phyloP scores from a whole-genome alignment of 2,888 invertebrate species.

The Metalampra italica region DNA sequence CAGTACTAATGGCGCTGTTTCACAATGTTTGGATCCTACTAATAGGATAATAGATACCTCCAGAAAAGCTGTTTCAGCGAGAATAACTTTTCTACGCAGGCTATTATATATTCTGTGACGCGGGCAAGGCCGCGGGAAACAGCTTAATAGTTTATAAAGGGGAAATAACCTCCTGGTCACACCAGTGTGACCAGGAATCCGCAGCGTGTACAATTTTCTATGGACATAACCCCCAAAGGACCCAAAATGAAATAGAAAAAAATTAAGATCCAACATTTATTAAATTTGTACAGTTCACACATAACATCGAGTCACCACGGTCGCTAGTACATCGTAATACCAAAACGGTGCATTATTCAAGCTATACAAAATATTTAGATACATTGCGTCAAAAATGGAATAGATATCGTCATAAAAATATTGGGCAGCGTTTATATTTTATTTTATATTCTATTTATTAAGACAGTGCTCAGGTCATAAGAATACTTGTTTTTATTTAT shows the following conservation, averaged over 20 bases:
- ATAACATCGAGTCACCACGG: slow-evolving; percentile 49
- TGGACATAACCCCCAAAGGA: too few relatives aligned
- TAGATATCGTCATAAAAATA: slow-evolving; percentile 37
- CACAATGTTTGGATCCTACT: too few relatives aligned
- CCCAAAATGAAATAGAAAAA: slow-evolving; percentile 14
- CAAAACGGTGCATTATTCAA: slow-evolving; percentile 37
- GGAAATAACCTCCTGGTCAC: too few relatives aligned
- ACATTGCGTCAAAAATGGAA: slow-evolving; percentile 45
- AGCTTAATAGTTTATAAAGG: too few relatives aligned
- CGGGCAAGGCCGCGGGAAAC: too few relatives aligned
- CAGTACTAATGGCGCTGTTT: too few relatives aligned
- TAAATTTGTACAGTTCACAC: slow-evolving; percentile 70
- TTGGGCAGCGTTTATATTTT: slow-evolving; percentile 23
- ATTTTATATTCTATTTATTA: neutral
- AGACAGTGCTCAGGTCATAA: slow-evolving; percentile 23
- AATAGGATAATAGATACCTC: too few relatives aligned
- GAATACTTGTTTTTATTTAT: slow-evolving; percentile 11
- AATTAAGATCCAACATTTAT: slow-evolving; percentile 66
- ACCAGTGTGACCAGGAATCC: too few relatives aligned
- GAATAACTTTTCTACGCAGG: too few relatives aligned
- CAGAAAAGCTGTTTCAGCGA: too few relatives aligned
- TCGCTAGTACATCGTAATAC: slow-evolving; percentile 31
- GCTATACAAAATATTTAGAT: slow-evolving; percentile 18
- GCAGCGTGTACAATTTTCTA: too few relatives aligned
- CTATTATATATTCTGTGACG: too few relatives aligned